These are phyloP conservation scores for Drosophila teissieri DNA, from an alignment of 1,140 invertebrate species.

Conservation along the genomic window DNA sequence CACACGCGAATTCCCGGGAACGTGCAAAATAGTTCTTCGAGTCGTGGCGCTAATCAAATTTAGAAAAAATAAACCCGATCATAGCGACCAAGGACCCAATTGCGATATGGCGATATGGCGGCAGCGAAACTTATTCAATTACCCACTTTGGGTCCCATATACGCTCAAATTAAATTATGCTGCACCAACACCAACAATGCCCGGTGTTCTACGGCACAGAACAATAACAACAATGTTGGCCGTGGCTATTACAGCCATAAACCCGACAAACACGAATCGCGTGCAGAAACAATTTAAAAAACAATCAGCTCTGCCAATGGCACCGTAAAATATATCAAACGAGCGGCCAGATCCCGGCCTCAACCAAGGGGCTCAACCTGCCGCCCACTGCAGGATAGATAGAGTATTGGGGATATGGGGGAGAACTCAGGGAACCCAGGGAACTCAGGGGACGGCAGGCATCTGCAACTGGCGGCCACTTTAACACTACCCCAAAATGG, in stretches of 20 bases:
- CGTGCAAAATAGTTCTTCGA: conserved; percentile 59
- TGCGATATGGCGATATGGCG: conserved; percentile 5
- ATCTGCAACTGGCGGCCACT: conserved; percentile 60
- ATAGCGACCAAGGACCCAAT: conserved; percentile 6
- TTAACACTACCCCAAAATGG: conserved; percentile 78
- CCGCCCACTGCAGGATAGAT: conserved; percentile 19
- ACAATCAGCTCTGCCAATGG: conserved; percentile 73
- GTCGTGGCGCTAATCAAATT: conserved; percentile 73
- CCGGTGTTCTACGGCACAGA: background rate
- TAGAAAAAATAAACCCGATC: conserved; percentile 50
- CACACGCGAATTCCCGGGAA: conserved; percentile 27
- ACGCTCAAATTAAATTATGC: conserved; percentile 83
- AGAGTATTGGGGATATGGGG: background rate
- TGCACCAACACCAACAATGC: conserved; percentile 43
- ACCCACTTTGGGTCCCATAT: conserved; percentile 74
- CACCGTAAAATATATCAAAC: conserved; percentile 64
- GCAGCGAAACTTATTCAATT: conserved; percentile 78
- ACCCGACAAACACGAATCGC: conserved; percentile 82
- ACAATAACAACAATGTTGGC: conserved; percentile 59
- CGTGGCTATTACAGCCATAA: conserved; percentile 79
- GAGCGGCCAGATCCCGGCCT: conserved; percentile 46
- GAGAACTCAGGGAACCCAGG: background rate
- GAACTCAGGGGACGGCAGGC: conserved; percentile 4
- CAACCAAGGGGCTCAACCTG: conserved; percentile 23
- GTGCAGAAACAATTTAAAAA: conserved; percentile 83